Evolutionary conservation across 2,888 invertebrate species (phyloP).

Genomic region (Thysanoteuthis rhombus): DNA sequence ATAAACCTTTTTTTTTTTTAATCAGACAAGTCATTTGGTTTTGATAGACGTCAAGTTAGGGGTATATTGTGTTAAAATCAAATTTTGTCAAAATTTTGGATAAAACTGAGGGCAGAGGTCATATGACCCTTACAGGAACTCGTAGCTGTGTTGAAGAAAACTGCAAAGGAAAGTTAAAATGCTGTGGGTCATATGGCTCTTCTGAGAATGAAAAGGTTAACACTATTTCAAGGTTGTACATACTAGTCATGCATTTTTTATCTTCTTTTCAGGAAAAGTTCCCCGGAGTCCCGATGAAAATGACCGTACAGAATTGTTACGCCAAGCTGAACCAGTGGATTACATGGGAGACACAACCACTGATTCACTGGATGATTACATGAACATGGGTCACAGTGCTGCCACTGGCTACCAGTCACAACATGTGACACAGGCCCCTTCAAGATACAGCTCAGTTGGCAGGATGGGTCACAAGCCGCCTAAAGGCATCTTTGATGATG

Average conservation of each 20-base stretch:
- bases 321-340: conserved; percentile 77
- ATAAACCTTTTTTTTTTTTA: too few relatives aligned
- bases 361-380: conserved; percentile 42
- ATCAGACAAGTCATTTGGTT: too few relatives aligned
- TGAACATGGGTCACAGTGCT: conserved; percentile 33
- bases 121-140: too few relatives aligned
- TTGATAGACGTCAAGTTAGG: too few relatives aligned
- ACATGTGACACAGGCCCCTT: conserved; percentile 37
- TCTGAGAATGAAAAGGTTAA: too few relatives aligned
- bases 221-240: neutral
- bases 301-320: conserved; percentile 81
- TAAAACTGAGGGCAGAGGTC: too few relatives aligned
- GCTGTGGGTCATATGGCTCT: too few relatives aligned
- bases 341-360: conserved; percentile 58
- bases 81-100: too few relatives aligned
- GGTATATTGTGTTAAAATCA: too few relatives aligned
- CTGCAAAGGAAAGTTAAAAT: too few relatives aligned
- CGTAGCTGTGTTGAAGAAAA: too few relatives aligned
- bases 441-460: conserved; percentile 37
- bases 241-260: neutral
- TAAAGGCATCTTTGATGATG: conserved; percentile 62
- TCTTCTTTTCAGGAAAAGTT: conserved; percentile 40
- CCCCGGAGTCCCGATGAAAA: conserved; percentile 75
- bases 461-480: conserved; percentile 43
- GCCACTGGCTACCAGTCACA: conserved; percentile 50